phyloP scores from a whole-genome alignment of 2,113 vertebrate genomes.

The Antechinus stuartii region DNA sequence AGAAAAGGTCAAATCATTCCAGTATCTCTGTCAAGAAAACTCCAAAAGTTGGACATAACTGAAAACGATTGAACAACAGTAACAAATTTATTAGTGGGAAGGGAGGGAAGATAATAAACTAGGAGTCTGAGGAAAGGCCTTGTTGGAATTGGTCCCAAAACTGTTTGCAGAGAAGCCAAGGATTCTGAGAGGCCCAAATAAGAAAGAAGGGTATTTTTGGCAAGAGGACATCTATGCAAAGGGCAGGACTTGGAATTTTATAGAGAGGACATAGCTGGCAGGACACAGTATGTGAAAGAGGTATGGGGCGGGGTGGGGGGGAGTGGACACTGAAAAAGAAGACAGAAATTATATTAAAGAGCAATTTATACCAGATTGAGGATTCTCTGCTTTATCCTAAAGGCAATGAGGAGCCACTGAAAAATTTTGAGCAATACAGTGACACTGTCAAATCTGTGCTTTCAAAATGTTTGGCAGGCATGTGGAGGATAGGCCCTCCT shows the following conservation, averaged over 20 bases:
- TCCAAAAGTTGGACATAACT: no score
- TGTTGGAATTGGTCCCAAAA: neutral
- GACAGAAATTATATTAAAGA: neutral
- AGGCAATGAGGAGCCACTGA: neutral
- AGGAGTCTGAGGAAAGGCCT: neutral
- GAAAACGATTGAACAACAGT: neutral
- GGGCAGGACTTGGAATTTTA: neutral
- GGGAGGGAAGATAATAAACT: neutral
- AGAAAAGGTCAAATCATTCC: no score
- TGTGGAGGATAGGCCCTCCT: no score
- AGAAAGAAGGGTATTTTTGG: neutral
- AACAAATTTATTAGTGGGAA: neutral
- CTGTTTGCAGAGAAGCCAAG: neutral
- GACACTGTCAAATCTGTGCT: neutral
- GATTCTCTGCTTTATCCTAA: neutral
- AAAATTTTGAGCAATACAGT: neutral
- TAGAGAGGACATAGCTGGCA: neutral
- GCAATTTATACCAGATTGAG: neutral
- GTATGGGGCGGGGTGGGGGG: neutral
- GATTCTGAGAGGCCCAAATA: neutral
- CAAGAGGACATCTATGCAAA: neutral
- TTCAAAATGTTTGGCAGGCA: neutral
- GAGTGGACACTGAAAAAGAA: neutral
- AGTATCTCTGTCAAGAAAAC: no score
- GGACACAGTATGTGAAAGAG: neutral